A percentile compares a stretch with the other conserved stretches of the same genome.
These are phyloP conservation scores for Lindbergichthys nudifrons DNA, from an alignment of 2,797 vertebrate species.

Conservation along the genomic window DNA sequence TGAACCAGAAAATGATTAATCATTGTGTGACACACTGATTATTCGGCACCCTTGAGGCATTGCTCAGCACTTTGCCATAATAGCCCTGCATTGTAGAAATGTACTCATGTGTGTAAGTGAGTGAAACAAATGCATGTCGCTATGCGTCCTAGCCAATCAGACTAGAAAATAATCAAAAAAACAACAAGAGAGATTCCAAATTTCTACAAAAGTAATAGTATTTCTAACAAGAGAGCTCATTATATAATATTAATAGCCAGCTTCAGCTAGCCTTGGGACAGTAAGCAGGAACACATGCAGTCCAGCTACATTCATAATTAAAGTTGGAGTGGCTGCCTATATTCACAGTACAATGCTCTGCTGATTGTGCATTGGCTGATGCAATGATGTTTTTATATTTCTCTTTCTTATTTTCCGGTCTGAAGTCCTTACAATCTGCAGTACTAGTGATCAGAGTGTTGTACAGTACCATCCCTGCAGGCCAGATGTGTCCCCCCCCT, in stretches of 20 bases:
- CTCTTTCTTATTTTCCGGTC: not conserved
- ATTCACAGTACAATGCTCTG: constrained; percentile 38
- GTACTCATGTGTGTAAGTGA: constrained; percentile 16
- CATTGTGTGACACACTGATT: constrained; percentile 75
- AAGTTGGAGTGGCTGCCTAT: constrained; percentile 7
- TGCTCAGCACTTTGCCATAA: constrained; percentile 61
- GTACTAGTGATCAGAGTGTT: constrained; percentile 23
- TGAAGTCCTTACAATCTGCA: constrained; percentile 30
- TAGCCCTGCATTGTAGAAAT: constrained; percentile 39
- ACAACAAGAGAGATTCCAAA: not conserved
- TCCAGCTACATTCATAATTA: constrained; percentile 36
- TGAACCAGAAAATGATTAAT: constrained; percentile 72
- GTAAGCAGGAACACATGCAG: constrained; percentile 16
- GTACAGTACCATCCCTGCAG: constrained; percentile 18
- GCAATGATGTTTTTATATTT: constrained; percentile 53
- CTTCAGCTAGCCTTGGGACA: constrained; percentile 6
- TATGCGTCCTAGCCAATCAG: constrained; percentile 13
- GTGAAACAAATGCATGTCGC: not conserved
- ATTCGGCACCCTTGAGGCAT: constrained; percentile 58
- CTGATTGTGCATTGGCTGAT: constrained; percentile 43
- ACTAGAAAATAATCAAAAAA: not conserved
- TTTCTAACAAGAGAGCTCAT: constrained; percentile 2
- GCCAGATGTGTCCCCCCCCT: not conserved
- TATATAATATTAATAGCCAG: constrained; percentile 7
- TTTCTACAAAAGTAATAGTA: not conserved